Conservation (phyloP, 2,888 invertebrate species). For the Proisotoma minuta region DNA sequence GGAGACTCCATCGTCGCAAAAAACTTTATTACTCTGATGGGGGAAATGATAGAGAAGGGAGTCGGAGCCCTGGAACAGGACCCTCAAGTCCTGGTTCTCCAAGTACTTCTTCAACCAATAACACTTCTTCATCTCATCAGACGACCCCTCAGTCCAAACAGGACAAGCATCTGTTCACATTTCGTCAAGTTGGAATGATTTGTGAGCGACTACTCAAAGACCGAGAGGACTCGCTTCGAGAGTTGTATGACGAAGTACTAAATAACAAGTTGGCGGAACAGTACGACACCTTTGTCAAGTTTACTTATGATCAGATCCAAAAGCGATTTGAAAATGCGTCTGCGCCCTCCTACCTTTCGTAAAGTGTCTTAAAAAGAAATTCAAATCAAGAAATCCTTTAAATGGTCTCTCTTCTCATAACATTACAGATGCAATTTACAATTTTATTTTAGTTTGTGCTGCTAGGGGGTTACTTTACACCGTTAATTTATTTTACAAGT, state of each 20-base stretch:
- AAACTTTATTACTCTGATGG: constrained; percentile 67
- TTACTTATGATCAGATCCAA: constrained; percentile 95
- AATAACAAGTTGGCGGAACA: constrained; percentile 93
- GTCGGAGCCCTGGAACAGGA: constrained; percentile 34
- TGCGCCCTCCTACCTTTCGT: constrained; percentile 48
- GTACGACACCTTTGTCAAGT: constrained; percentile 96
- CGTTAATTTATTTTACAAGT: too few relatives aligned
- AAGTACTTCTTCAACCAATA: background rate
- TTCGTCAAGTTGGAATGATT: constrained; percentile 90
- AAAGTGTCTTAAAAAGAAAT: too few relatives aligned
- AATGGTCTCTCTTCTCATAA: too few relatives aligned
- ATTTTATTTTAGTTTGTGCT: too few relatives aligned
- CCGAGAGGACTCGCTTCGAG: constrained; percentile 85
- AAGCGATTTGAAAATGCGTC: constrained; percentile 58
- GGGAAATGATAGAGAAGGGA: constrained; percentile 21
- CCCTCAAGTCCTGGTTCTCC: constrained; percentile 29
- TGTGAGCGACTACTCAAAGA: constrained; percentile 96
- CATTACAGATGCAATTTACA: too few relatives aligned
- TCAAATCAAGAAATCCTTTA: too few relatives aligned
- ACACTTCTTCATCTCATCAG: background rate
- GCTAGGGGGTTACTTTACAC: too few relatives aligned
- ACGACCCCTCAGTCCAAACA: constrained; percentile 40
- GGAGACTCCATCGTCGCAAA: constrained; percentile 80
- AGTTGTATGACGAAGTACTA: constrained; percentile 90
- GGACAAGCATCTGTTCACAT: constrained; percentile 87